Base-by-base conservation (phyloP, 1,140 invertebrate genomes). In the Diploscapter pachys region DNA sequence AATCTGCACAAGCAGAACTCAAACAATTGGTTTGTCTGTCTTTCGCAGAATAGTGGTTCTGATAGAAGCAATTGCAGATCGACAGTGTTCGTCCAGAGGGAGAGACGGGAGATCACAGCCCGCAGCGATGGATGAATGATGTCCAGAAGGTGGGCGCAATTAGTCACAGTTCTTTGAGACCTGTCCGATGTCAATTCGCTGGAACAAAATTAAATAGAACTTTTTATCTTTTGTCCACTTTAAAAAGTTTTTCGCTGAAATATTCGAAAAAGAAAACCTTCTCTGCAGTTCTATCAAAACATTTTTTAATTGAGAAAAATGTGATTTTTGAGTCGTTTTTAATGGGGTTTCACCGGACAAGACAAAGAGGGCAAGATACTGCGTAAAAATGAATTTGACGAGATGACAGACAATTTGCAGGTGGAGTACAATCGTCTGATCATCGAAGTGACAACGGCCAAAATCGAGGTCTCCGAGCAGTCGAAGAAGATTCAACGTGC, bases 391-490 rank as follows among this genome's bases (percentile, higher is more conserved):
- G 11, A n/a, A 52, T 51, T 55, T 72, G 31, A 31, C 31, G 31
- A 31, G 31, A 31, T 31, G 48, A 65, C 9, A 11, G n/a, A n/a
- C 9, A 9, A 11, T 9, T 65, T 65, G 9, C 56, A 73, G 72
- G 52, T 76, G 4, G 75, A 76, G 63, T 55, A 76, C 70, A 69
- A 76, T 54, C 69, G 69, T 4, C 70, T 76, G 6, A 76, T 76
- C 53, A 76, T 76, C 55, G 70, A 62, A 51, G 63, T 76, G 52
- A 76, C 75, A 13, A 76, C 75, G 11, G 75, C 75, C n/a, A 72
- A 66, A 31, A 76, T 76, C 31, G 75, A 76, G 53, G 75, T 76
- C 13, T 56, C 72, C n/a, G 67, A 76, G 5, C 63, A 57, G 13
- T 76, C 75, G 8, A 76, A 76, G 63, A 76, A 76, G 63, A 63